Conservation (phyloP, 1,140 invertebrate genomes). For the Pogonognathellus flavescens region DNA sequence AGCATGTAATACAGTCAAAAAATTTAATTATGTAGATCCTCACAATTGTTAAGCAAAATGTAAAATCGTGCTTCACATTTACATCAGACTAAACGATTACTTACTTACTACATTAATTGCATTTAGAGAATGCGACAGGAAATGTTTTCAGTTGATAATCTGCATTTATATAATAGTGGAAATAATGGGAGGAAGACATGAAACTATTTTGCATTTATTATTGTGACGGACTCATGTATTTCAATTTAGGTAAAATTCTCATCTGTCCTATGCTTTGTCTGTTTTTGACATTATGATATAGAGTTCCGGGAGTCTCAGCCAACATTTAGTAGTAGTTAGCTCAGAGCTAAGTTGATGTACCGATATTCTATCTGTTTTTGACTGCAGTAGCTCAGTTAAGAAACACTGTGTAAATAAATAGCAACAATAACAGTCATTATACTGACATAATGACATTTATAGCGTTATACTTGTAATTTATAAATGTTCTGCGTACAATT, state of each 20-base stretch:
- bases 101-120: neutral
- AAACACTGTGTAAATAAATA: neutral
- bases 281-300: neutral
- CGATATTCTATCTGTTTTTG: neutral
- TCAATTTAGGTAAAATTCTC: slow-evolving; percentile 10
- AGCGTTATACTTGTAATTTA: slow-evolving; percentile 15
- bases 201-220: slow-evolving; percentile 9
- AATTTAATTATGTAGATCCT: neutral
- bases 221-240: neutral
- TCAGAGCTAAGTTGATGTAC: neutral
- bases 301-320: slow-evolving; percentile 24
- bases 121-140: slow-evolving; percentile 14
- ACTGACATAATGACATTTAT: neutral
- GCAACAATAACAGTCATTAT: neutral
- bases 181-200: slow-evolving; percentile 7
- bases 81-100: neutral
- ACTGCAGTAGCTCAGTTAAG: neutral
- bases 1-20: too few species aligned
- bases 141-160: slow-evolving; percentile 10
- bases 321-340: neutral
- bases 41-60: neutral
- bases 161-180: neutral
- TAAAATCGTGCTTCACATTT: slow-evolving; percentile 35
- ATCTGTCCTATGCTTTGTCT: neutral
- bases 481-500: neutral